Evolutionary conservation across 2,113 vertebrate genomes (phyloP), one percentile per base, ranked within the genome.

Genomic region (Nothobranchius furzeri): DNA sequence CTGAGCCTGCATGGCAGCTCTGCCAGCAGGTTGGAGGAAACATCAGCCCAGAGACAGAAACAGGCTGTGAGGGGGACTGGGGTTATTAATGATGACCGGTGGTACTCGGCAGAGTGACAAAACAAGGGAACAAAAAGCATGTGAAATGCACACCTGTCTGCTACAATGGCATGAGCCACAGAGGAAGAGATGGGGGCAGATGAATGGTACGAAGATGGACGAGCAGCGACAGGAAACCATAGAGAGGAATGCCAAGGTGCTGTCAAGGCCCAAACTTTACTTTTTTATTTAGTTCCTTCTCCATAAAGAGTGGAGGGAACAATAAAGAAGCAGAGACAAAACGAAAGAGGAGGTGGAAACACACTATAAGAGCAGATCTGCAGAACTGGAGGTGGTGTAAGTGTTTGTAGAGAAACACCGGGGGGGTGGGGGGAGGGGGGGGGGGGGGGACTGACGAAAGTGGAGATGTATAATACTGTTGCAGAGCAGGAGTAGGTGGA

Each of bases 111-210:
- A 69, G 80, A 77, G 68, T 85, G 81, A 73, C 85, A 85, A 85
- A 89, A 84, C 68, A 73, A 69, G 72, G 76, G 66, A 85, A 85
- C 82, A 90, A 92, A 89, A 82, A 86, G 78, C 12, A 77, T 92
- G 89, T 90, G 84, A 90, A 89, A 88, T 79, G 62, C 68, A 73
- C 87, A 90, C 88, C 87, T 90, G 88, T 86, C 80, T 67, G 65
- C 72, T 46, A 70, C 59, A 14, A 52, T 57, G 56, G 61, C 77
- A 55, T 15, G 40, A 61, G 57, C 72, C 82, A 69, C 54, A 4
- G 46, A 76, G 53, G 70, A 25, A 60, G 70, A 70, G 68, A 72
- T 58, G 75, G 66, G 50, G 56, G 57, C 63, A 71, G 68, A 73
- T 75, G 77, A 78, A 30, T 9, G 1, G 63, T 65, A 72, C 63